A percentile compares a stretch with the other conserved stretches of the same genome.
Conservation (phyloP, 2,797 vertebrate genomes). For the Eospalax fontanierii region DNA sequence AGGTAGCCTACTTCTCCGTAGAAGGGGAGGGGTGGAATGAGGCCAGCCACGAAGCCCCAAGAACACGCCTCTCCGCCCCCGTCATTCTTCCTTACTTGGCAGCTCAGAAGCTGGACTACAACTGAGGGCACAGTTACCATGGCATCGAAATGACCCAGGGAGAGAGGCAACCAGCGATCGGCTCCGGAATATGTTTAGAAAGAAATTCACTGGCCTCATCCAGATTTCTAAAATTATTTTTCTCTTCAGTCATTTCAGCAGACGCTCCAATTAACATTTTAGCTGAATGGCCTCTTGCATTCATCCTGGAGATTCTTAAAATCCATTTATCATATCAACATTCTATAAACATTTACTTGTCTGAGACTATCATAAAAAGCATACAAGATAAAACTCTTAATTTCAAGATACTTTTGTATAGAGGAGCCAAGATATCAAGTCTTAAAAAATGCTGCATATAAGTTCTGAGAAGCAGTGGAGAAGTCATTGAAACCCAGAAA, state of each 20-base stretch:
- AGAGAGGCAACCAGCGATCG: not conserved
- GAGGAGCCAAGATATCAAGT: not conserved
- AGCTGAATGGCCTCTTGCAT: not conserved
- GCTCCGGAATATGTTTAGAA: not conserved
- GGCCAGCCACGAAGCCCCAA: not conserved
- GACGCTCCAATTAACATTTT: constrained; percentile 46
- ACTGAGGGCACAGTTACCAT: not conserved
- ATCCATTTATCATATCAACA: constrained; percentile 34
- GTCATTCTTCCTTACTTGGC: not conserved
- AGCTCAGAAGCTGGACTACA: not conserved
- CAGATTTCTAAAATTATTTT: constrained; percentile 31
- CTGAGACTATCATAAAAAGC: not conserved
- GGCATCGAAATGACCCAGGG: not conserved
- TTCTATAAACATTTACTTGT: constrained; percentile 31
- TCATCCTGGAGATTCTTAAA: constrained; percentile 5
- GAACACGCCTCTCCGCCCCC: not conserved
- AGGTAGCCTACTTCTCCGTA: not conserved
- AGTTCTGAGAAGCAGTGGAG: not conserved
- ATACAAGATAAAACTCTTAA: constrained; percentile 39
- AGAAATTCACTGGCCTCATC: not conserved
- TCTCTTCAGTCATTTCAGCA: not conserved
- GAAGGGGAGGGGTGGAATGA: not conserved
- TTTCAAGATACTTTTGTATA: not conserved
- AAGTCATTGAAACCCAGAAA: not conserved
- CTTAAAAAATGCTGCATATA: not conserved